Conservation (phyloP, 2,113 vertebrate genomes). For the Megaceryle torquata region DNA sequence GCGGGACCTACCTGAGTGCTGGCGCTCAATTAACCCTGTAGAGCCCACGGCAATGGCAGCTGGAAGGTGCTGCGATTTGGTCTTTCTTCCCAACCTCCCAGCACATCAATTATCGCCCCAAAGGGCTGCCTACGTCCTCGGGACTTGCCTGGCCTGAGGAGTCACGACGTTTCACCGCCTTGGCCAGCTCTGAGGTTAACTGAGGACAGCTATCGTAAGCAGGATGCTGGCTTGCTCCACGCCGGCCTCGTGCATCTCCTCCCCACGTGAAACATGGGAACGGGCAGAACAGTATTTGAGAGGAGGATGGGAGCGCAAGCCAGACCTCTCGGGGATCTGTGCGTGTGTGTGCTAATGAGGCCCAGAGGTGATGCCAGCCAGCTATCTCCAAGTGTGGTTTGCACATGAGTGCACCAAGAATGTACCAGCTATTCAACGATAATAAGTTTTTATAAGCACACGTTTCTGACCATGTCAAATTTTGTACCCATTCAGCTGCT, state of each 20-base stretch:
- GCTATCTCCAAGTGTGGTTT: neutral
- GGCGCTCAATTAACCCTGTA: neutral
- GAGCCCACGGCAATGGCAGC: neutral
- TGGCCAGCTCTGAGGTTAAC: neutral
- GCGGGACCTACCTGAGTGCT: neutral
- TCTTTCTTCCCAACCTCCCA: neutral
- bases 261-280: neutral
- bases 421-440: constrained; percentile 35
- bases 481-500: constrained; percentile 38
- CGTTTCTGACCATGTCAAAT: constrained; percentile 44
- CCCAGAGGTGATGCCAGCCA: constrained; percentile 39
- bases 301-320: neutral
- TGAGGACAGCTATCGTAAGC: constrained; percentile 16
- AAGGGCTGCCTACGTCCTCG: neutral
- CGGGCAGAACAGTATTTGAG: neutral
- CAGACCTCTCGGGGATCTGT: neutral
- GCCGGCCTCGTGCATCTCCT: neutral
- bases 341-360: constrained; percentile 61
- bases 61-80: neutral
- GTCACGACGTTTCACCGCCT: neutral
- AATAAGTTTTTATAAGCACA: constrained; percentile 40
- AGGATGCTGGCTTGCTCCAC: neutral
- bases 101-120: neutral
- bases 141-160: neutral
- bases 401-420: constrained; percentile 68